phyloP scores from a whole-genome alignment of 1,140 invertebrate genomes.

The Halictus rubicundus region DNA sequence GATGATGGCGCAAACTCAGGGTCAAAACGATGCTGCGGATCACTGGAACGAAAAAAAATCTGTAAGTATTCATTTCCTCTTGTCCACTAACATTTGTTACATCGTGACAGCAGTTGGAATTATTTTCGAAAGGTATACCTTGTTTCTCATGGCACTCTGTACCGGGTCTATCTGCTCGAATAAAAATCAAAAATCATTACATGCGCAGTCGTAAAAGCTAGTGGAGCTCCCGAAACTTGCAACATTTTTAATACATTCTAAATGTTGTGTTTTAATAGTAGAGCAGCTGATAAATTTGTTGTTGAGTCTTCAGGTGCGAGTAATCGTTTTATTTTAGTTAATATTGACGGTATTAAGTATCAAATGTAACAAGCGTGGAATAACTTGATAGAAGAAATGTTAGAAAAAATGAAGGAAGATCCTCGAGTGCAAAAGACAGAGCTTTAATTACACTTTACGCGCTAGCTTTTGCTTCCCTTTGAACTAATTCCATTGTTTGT shows the following conservation, averaged over 20 bases:
- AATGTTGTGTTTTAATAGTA: not conserved
- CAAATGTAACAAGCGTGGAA: not conserved
- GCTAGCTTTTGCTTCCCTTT: constrained; percentile 72
- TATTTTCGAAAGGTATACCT: constrained; percentile 2
- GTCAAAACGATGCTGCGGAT: constrained; percentile 72
- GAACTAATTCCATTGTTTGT: constrained; percentile 79
- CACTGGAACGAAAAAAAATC: constrained; percentile 81
- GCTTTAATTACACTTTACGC: constrained; percentile 51
- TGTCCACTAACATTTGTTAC: not conserved
- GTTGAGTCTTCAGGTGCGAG: not conserved
- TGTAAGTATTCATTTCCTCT: constrained; percentile 80
- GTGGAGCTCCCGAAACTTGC: constrained; percentile 7
- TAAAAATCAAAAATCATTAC: not conserved
- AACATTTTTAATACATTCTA: not conserved
- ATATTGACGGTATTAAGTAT: not conserved
- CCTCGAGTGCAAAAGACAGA: constrained; percentile 18
- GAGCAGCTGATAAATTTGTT: not conserved
- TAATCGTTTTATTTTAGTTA: constrained; percentile 8
- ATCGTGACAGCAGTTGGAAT: constrained; percentile 16
- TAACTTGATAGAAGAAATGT: not conserved
- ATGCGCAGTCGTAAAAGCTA: constrained; percentile 49
- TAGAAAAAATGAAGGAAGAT: not conserved
- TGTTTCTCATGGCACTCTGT: not conserved
- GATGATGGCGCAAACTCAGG: constrained; percentile 78
- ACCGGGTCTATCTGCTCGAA: not conserved